Evolutionary conservation across 2,797 vertebrate species (phyloP).

Genomic region (Erethizon dorsatum): DNA sequence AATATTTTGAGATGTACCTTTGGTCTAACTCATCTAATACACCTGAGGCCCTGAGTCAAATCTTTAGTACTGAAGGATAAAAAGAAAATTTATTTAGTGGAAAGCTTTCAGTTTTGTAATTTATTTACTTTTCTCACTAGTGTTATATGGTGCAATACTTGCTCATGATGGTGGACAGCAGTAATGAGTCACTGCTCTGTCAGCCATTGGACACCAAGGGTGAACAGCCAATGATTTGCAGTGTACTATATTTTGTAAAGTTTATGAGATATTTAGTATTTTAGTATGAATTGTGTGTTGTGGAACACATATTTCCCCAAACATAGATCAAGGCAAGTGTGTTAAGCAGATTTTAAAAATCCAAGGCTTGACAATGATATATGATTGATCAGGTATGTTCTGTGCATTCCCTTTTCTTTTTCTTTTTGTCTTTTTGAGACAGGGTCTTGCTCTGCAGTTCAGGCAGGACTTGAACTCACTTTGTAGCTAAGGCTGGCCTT

Average conservation of each 20-base stretch:
- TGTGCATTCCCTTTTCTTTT: not conserved
- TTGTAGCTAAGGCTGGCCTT: no score
- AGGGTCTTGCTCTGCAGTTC: no score
- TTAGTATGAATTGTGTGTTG: not conserved
- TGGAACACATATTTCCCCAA: not conserved
- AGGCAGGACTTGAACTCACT: no score
- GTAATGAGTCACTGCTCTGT: not conserved
- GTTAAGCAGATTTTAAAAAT: not conserved
- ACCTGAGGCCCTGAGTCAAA: not conserved
- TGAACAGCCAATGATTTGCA: not conserved
- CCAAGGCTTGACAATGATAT: not conserved
- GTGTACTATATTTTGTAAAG: not conserved
- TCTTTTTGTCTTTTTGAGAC: no score
- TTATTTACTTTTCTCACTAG: not conserved
- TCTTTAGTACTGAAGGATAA: not conserved
- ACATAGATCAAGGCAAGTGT: not conserved
- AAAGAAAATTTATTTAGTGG: not conserved
- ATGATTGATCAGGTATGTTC: not conserved
- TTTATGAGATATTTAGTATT: not conserved
- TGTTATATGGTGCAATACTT: not conserved
- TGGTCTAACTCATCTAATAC: not conserved
- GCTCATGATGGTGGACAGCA: not conserved
- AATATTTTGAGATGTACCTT: not conserved
- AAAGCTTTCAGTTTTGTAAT: not conserved
- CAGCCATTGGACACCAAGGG: not conserved